phyloP scores from a whole-genome alignment of 2,888 invertebrate genomes.

The Nasonia oneida region DNA sequence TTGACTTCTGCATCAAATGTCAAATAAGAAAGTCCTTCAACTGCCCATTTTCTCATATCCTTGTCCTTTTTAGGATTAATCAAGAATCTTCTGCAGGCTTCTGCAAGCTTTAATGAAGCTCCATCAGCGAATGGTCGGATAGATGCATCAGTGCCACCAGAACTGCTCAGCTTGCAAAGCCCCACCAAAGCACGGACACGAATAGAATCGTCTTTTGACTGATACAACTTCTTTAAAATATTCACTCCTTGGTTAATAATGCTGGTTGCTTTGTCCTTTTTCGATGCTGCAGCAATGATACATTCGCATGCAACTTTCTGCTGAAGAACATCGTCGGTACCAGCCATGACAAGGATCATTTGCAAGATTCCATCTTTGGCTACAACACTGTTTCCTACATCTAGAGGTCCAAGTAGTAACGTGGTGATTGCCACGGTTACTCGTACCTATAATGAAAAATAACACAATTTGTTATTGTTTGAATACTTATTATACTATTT shows the following conservation, averaged over 20 bases:
- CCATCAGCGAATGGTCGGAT: slow-evolving; percentile 97
- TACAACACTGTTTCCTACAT: slow-evolving; percentile 93
- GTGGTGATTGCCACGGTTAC: slow-evolving; percentile 94
- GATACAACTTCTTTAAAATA: slow-evolving; percentile 95
- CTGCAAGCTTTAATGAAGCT: slow-evolving; percentile 93
- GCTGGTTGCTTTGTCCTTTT: slow-evolving; percentile 96
- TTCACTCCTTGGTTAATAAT: slow-evolving; percentile 94
- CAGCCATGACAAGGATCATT: slow-evolving; percentile 98
- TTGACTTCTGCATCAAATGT: slow-evolving; percentile 99
- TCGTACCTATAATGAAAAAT: slow-evolving; percentile 80
- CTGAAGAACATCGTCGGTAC: slow-evolving; percentile 93
- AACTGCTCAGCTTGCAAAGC: slow-evolving; percentile 96
- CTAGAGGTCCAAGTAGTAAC: slow-evolving; percentile 93
- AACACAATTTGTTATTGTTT: background rate
- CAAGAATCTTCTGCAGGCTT: slow-evolving; percentile 95
- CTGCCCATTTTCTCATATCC: slow-evolving; percentile 96
- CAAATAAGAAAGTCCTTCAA: slow-evolving; percentile 97
- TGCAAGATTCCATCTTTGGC: slow-evolving; percentile 93
- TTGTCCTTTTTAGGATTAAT: slow-evolving; percentile 92
- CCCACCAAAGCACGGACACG: slow-evolving; percentile 95
- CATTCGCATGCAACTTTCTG: slow-evolving; percentile 98
- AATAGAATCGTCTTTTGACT: slow-evolving; percentile 93
- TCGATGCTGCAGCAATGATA: slow-evolving; percentile 96
- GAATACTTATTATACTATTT: background rate
- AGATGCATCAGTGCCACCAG: slow-evolving; percentile 97